Evolutionary conservation across 2,797 vertebrate genomes (phyloP).

Genomic region (Delichon dasypus): DNA sequence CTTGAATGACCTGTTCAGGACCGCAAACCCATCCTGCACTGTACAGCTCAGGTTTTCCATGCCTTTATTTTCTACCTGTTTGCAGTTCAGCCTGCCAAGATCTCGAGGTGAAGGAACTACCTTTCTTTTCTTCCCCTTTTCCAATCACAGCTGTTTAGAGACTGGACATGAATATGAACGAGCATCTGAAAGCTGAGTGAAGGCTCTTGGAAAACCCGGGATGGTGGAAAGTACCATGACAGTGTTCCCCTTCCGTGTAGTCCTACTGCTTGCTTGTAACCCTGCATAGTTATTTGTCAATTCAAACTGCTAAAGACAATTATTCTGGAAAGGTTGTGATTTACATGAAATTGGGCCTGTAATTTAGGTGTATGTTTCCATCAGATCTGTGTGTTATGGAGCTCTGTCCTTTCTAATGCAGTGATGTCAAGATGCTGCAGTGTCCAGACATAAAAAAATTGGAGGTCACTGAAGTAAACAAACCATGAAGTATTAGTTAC

Average conservation of each 20-base stretch:
- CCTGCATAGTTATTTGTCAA: neutral
- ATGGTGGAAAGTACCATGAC: neutral
- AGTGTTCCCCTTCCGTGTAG: neutral
- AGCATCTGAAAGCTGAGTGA: neutral
- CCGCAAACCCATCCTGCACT: neutral
- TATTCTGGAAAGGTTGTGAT: constrained; percentile 14
- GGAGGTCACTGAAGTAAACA: neutral
- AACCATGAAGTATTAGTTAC: neutral
- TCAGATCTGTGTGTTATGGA: neutral
- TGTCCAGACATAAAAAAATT: neutral
- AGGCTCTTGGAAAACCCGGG: neutral
- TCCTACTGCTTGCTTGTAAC: neutral
- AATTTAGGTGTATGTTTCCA: neutral
- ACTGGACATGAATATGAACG: neutral
- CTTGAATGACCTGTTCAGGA: neutral
- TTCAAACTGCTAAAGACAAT: neutral
- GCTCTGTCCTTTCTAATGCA: neutral
- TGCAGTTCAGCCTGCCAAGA: neutral
- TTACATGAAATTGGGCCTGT: neutral
- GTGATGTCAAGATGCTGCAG: neutral
- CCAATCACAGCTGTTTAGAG: neutral
- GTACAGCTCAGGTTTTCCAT: neutral
- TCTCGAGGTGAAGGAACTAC: neutral
- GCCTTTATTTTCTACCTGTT: neutral
- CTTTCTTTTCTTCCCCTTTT: neutral